These are phyloP conservation scores for Amphimallon solstitiale DNA, from an alignment of 2,888 invertebrate genomes.

Conservation along the genomic window DNA sequence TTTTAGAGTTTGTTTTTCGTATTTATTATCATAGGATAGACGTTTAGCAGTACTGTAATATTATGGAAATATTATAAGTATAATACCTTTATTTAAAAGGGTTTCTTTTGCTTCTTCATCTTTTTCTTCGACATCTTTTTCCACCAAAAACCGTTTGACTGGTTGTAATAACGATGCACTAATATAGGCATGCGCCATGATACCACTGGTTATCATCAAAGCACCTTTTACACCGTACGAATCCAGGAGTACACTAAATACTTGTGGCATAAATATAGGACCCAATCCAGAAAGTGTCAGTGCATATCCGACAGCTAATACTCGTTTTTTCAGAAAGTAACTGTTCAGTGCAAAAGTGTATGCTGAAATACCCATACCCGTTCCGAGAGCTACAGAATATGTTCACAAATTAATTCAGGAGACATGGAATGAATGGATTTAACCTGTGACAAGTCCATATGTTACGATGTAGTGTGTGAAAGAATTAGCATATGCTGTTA, in stretches of 20 bases:
- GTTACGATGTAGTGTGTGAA: constrained; percentile 69
- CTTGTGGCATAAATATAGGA: constrained; percentile 71
- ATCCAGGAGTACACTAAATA: constrained; percentile 68
- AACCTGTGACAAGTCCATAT: constrained; percentile 73
- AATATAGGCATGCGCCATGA: constrained; percentile 70
- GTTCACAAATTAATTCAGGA: not conserved
- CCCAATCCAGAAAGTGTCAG: constrained; percentile 74
- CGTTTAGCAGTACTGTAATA: too few species aligned
- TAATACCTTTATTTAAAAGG: constrained; percentile 6
- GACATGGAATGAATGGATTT: constrained; percentile 1
- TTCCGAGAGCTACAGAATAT: constrained; percentile 50
- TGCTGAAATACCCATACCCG: constrained; percentile 33
- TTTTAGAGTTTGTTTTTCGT: too few species aligned
- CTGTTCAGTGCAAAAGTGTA: constrained; percentile 34
- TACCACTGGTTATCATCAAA: constrained; percentile 70
- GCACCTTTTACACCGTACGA: constrained; percentile 71
- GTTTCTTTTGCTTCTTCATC: constrained; percentile 13
- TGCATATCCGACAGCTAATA: constrained; percentile 34
- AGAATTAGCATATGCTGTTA: constrained; percentile 65
- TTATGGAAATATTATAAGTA: too few species aligned
- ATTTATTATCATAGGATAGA: too few species aligned
- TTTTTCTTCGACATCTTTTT: constrained; percentile 38
- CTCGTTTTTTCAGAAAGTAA: constrained; percentile 33
- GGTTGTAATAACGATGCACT: constrained; percentile 73
- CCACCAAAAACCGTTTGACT: constrained; percentile 71